These are phyloP conservation scores for Morone chrysops DNA, from an alignment of 2,113 vertebrate species.

Conservation along the genomic window DNA sequence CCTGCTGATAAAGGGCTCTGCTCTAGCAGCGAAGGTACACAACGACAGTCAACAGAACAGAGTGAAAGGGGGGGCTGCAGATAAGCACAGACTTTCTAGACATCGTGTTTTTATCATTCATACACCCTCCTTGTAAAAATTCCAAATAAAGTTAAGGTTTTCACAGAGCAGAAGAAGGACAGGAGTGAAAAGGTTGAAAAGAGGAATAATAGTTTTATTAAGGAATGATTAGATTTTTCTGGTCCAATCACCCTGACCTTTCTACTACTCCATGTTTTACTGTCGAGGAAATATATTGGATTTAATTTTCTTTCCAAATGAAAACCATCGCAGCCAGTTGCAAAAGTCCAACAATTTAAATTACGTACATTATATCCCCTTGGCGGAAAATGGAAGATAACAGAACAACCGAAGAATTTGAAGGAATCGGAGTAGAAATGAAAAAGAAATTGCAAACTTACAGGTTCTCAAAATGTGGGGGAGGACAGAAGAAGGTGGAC, in stretches of 20 bases:
- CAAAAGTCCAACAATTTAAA: not conserved
- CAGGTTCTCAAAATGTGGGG: too few species aligned
- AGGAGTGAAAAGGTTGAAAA: not conserved
- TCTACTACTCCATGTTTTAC: not conserved
- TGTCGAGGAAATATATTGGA: not conserved
- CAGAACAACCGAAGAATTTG: too few species aligned
- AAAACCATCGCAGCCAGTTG: not conserved
- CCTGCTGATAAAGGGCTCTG: slow-evolving; percentile 38
- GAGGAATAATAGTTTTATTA: not conserved
- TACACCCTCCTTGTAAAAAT: not conserved
- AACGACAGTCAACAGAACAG: slow-evolving; percentile 22
- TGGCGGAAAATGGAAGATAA: too few species aligned
- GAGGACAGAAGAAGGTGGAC: too few species aligned
- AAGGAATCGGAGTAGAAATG: too few species aligned
- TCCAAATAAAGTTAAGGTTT: not conserved
- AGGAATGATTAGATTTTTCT: not conserved
- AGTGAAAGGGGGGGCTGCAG: not conserved
- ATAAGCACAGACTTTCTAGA: slow-evolving; percentile 19
- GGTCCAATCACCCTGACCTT: not conserved
- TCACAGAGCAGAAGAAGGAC: not conserved
- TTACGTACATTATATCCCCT: too few species aligned
- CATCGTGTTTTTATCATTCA: not conserved
- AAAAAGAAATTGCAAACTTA: too few species aligned
- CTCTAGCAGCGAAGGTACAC: not conserved
- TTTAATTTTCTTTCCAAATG: not conserved